These are phyloP conservation scores for Sabatieria punctata DNA, from an alignment of 2,888 invertebrate genomes.

Conservation along the genomic window DNA sequence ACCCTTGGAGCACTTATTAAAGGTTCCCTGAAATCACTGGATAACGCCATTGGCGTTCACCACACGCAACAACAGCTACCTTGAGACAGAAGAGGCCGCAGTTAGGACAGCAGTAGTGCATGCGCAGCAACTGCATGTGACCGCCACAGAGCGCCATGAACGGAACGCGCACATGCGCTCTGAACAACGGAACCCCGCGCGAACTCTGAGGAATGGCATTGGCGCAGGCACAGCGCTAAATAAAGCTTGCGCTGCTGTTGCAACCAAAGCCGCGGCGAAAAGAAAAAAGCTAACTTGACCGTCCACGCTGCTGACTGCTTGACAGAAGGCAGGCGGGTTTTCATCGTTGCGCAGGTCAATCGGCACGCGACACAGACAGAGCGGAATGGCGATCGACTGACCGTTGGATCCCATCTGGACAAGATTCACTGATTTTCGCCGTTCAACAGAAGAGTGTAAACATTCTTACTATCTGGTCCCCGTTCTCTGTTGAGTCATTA, in stretches of 20 bases:
- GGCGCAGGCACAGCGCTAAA: background rate
- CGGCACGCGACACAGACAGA: background rate
- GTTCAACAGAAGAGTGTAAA: too few species aligned
- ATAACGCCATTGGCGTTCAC: too few species aligned
- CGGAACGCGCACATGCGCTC: conserved; percentile 44
- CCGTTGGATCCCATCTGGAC: background rate
- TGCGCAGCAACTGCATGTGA: conserved; percentile 54
- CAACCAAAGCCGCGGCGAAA: background rate
- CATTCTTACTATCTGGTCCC: too few species aligned
- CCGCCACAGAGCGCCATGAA: conserved; percentile 60
- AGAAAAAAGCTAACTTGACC: conserved; percentile 3
- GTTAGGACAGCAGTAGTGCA: conserved; percentile 72
- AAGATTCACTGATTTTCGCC: too few species aligned
- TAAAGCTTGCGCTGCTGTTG: background rate
- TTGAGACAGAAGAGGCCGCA: conserved; percentile 79
- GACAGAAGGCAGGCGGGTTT: background rate
- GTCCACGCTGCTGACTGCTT: conserved; percentile 1
- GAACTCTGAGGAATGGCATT: background rate
- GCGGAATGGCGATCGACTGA: background rate
- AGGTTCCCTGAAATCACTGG: background rate
- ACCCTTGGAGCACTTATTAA: background rate
- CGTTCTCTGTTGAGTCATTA: too few species aligned
- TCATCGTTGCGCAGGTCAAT: background rate
- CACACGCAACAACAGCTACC: too few species aligned
- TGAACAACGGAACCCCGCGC: conserved; percentile 17